Percentiles rank a stretch among this genome's conserved stretches.
phyloP scores from a whole-genome alignment of 2,888 invertebrate genomes.

The Bugula neritina region DNA sequence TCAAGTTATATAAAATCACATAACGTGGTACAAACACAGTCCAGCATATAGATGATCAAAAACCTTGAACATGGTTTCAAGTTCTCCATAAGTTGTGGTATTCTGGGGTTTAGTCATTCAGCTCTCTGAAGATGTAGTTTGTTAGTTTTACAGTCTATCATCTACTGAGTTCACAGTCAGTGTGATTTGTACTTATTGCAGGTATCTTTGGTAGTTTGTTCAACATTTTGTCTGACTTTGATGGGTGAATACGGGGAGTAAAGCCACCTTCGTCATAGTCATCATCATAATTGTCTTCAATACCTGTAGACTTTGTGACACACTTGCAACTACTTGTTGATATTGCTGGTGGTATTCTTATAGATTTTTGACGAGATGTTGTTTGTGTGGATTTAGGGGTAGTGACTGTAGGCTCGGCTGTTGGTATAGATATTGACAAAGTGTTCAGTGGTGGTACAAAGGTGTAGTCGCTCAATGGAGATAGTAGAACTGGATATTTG shows the following conservation, averaged over 20 bases:
- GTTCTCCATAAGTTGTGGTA: too few relatives aligned
- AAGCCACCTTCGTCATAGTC: conserved; percentile 25
- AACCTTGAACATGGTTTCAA: too few relatives aligned
- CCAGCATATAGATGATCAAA: too few relatives aligned
- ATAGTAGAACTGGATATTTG: background rate
- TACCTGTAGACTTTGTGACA: background rate
- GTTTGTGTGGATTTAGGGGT: background rate
- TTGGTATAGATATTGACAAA: background rate
- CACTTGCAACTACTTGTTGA: background rate
- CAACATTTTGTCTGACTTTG: background rate
- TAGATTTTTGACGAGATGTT: background rate
- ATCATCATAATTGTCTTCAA: background rate
- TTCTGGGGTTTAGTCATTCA: too few relatives aligned
- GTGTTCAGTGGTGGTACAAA: background rate
- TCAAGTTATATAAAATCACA: too few relatives aligned
- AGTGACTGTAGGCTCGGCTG: background rate
- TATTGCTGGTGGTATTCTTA: background rate
- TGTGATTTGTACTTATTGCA: too few relatives aligned
- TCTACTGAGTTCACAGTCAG: too few relatives aligned
- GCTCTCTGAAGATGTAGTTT: too few relatives aligned
- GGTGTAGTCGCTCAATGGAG: background rate
- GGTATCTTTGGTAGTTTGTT: conserved; percentile 22
- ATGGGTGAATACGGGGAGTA: background rate
- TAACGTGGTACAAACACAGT: too few relatives aligned
- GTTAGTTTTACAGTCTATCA: too few relatives aligned